Evolutionary conservation across 1,140 invertebrate genomes (phyloP).

Genomic region (Bombus picipes): DNA sequence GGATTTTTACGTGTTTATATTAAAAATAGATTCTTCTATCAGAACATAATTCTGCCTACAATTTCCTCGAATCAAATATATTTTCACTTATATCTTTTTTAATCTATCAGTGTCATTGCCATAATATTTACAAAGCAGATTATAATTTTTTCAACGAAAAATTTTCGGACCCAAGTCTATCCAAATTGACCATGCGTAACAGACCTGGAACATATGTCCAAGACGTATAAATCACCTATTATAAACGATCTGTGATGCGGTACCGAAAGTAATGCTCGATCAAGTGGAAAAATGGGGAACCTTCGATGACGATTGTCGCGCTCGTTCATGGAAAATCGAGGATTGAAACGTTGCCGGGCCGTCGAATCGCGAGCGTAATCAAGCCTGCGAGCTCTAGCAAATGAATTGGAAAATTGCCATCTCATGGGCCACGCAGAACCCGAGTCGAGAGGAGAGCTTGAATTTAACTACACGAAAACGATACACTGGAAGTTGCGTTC

Average conservation of each 20-base stretch:
- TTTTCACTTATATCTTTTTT: too few species aligned
- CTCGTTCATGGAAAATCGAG: neutral
- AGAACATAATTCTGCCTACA: too few species aligned
- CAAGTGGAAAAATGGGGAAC: neutral
- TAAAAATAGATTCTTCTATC: too few species aligned
- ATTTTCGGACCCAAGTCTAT: neutral
- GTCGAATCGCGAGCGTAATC: constrained; percentile 18
- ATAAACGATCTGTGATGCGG: neutral
- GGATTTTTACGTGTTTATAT: too few species aligned
- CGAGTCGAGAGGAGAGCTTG: neutral
- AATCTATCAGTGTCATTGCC: too few species aligned
- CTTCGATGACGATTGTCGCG: neutral
- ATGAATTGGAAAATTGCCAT: constrained; percentile 50
- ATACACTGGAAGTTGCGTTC: constrained; percentile 12
- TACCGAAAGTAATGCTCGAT: too few species aligned
- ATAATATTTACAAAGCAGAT: too few species aligned
- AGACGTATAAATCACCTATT: neutral
- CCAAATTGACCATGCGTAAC: neutral
- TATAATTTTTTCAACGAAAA: neutral
- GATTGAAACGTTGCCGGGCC: constrained; percentile 29
- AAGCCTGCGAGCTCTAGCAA: constrained; percentile 14
- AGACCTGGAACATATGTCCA: neutral
- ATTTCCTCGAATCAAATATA: too few species aligned
- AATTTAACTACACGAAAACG: constrained; percentile 36
- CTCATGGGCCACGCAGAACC: neutral